Evolutionary conservation across 2,888 invertebrate species (phyloP).

Genomic region (Mythimna ferrago): DNA sequence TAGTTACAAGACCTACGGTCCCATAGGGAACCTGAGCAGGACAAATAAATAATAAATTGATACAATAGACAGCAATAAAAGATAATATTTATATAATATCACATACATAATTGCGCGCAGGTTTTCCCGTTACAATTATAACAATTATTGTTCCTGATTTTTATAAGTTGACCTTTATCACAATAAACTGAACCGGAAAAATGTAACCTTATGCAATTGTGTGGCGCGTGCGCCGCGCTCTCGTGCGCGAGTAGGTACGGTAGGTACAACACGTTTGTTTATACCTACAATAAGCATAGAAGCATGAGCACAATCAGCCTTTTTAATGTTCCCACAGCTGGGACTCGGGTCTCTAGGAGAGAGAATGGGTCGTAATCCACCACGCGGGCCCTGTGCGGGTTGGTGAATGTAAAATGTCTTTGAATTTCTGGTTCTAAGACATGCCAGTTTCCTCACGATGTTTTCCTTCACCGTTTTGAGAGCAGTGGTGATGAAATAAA

Average conservation of each 20-base stretch:
- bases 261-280: constrained; percentile 19
- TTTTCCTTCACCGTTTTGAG: too few species aligned
- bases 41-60: constrained; percentile 9
- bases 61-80: constrained; percentile 21
- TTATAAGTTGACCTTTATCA: constrained; percentile 29
- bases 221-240: constrained; percentile 10
- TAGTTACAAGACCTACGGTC: not conserved
- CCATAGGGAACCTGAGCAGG: not conserved
- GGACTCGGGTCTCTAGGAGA: too few species aligned
- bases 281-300: not conserved
- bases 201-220: constrained; percentile 41
- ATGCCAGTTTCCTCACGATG: too few species aligned
- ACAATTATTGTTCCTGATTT: constrained; percentile 49
- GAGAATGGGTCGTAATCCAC: too few species aligned
- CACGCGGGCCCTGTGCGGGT: too few species aligned
- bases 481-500: too few species aligned
- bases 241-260: not conserved
- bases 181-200: constrained; percentile 44
- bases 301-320: too few species aligned
- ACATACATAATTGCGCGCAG: constrained; percentile 6
- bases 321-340: too few species aligned
- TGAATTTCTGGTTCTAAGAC: too few species aligned
- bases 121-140: constrained; percentile 50
- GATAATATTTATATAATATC: constrained; percentile 24
- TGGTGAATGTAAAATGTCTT: too few species aligned